Evolutionary conservation across 2,888 invertebrate genomes (phyloP).

Genomic region (Yponomeuta malinellus): DNA sequence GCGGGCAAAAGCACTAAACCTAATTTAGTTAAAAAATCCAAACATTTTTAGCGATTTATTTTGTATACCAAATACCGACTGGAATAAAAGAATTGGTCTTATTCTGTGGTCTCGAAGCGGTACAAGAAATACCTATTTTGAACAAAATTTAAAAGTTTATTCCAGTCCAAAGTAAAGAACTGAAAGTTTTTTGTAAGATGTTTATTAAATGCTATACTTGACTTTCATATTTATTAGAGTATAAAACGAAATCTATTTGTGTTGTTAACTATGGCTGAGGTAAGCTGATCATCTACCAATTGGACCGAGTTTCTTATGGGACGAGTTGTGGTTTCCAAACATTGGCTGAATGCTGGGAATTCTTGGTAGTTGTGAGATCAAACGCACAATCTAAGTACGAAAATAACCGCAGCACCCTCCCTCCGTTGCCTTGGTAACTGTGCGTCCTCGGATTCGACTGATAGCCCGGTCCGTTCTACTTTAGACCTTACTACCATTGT

Average conservation of each 20-base stretch:
- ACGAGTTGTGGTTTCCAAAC: background rate
- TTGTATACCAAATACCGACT: no score
- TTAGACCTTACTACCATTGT: background rate
- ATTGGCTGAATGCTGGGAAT: conserved; percentile 4
- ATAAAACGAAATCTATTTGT: background rate
- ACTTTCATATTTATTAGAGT: no score
- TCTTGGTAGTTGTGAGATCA: conserved; percentile 35
- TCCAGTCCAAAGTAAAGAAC: no score
- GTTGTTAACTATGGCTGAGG: background rate
- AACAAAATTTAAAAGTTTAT: no score
- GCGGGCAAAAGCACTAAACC: no score
- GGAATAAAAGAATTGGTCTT: no score
- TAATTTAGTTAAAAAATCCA: no score
- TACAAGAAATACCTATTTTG: no score
- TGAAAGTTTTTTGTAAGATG: no score
- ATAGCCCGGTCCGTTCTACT: background rate
- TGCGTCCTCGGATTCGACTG: conserved; percentile 6
- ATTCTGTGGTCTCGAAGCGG: no score
- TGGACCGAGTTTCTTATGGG: background rate
- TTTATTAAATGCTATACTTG: no score
- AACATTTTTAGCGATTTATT: no score
- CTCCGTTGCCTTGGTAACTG: conserved; percentile 46
- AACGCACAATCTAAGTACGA: conserved; percentile 27
- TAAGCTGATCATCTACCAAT: background rate
- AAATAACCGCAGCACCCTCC: conserved; percentile 36